Evolutionary conservation across 2,888 invertebrate genomes (phyloP).

Genomic region (Aleiodes testaceus): DNA sequence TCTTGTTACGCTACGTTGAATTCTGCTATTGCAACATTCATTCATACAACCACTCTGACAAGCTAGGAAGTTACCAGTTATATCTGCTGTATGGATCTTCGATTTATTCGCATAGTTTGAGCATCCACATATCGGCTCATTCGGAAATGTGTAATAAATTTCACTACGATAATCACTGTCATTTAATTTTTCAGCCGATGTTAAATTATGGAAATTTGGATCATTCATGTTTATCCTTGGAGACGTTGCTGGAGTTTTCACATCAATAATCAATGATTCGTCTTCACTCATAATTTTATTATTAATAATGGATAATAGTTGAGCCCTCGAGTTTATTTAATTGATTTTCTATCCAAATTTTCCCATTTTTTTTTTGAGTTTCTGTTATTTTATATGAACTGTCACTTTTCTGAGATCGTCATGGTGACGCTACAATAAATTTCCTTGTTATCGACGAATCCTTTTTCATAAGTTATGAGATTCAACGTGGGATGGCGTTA

Average conservation of each 20-base stretch:
- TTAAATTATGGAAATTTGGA: conserved; percentile 58
- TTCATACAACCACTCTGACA: conserved; percentile 58
- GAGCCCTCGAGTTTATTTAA: background rate
- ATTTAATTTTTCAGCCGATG: conserved; percentile 64
- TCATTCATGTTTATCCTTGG: conserved; percentile 55
- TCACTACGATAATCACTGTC: conserved; percentile 59
- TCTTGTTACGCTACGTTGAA: conserved; percentile 38
- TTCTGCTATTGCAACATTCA: conserved; percentile 57
- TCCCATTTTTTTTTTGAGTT: conserved; percentile 16
- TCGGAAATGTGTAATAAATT: conserved; percentile 59
- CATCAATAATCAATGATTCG: background rate
- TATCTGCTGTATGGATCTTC: background rate
- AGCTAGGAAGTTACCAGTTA: conserved; percentile 31
- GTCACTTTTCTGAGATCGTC: background rate
- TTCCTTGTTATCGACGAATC: background rate
- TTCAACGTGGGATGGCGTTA: background rate
- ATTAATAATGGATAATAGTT: background rate
- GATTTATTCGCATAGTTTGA: conserved; percentile 7
- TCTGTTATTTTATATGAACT: background rate
- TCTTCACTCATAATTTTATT: conserved; percentile 15
- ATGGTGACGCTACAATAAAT: conserved; percentile 36
- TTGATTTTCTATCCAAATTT: conserved; percentile 26
- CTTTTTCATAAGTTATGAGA: background rate
- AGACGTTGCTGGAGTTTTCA: conserved; percentile 54
- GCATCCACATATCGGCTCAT: conserved; percentile 62